Evolutionary conservation across 2,113 vertebrate genomes (phyloP), one percentile per base, ranked within the genome.

Genomic region (Callipepla squamata): DNA sequence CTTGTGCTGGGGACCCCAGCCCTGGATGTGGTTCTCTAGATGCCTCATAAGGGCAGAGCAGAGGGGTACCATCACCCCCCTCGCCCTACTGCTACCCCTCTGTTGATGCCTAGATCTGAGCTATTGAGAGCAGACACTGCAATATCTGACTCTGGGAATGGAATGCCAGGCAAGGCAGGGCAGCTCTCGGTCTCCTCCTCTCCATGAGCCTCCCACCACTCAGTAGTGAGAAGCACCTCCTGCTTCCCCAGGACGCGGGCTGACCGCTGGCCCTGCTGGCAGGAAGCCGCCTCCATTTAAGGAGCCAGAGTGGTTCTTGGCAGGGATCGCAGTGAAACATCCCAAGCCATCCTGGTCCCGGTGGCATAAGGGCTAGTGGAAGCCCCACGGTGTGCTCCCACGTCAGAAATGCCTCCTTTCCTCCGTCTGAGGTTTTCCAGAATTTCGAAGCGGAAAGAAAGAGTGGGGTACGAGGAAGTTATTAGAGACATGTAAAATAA

Each of bases 401-500:
- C 77, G 93, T 95, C 94, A 80, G 94, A 97, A 96, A 91, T 93
- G 93, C 95, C 96, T 84, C 87, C 95, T 94, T 97, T 96, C 96
- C 96, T 97, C 97, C 97, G 92, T 72, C 96, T 97, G 97, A 98
- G 94, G 85, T 86, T 96, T 95, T 94, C 97, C 97, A 98, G 97
- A 94, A 97, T 97, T 96, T 93, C 77, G 90, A 97, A 97, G 91
- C 93, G 94, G 96, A 98, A 98, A 94, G 94, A 79, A 96, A 84
- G 77, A 95, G 87, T 96, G 83, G 90, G 80, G 87, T 94, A 79
- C 77, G 63, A 97, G 98, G 97, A 98, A 98, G 97, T 96, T 97
- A 97, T 98, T 97, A 97, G 96, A 97, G 86, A 96, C 80, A 92
- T 4, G 85, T 97, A 97, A 98, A 97, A 97, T 98, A 98, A 98